phyloP scores from a whole-genome alignment of 35 echinoderm and acorn worm genomes.

The Holothuria glaberrima region DNA sequence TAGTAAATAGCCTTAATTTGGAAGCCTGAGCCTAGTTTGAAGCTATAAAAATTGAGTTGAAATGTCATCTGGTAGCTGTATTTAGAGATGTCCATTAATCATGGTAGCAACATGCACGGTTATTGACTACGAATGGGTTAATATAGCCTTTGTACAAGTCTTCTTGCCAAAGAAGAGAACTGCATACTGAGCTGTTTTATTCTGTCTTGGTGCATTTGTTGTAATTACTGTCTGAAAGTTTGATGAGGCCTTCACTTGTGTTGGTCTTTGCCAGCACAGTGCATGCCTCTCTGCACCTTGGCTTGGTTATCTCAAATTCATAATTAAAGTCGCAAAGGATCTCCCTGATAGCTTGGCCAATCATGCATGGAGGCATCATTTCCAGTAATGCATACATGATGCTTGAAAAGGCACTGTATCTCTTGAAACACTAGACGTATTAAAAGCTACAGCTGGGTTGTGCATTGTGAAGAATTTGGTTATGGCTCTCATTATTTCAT shows the following conservation, averaged over 20 bases:
- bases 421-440: constrained; percentile 14
- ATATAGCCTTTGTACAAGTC: too few relatives aligned
- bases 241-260: not conserved
- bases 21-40: too few relatives aligned
- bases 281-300: not conserved
- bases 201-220: not conserved
- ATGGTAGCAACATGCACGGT: too few relatives aligned
- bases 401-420: not conserved
- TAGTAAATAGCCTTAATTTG: too few relatives aligned
- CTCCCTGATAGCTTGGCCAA: constrained; percentile 27
- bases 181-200: not conserved
- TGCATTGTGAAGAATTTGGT: not conserved
- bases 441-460: too few relatives aligned
- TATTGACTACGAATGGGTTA: too few relatives aligned
- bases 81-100: too few relatives aligned
- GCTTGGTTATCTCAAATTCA: constrained; percentile 57
- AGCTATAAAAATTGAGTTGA: too few relatives aligned
- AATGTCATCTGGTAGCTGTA: too few relatives aligned
- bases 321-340: constrained; percentile 50
- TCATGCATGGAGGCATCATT: constrained; percentile 37
- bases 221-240: constrained; percentile 1
- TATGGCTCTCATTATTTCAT: not conserved
- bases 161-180: too few relatives aligned
- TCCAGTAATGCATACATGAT: constrained; percentile 11
- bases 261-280: not conserved